Evolutionary conservation across 1,140 invertebrate genomes (phyloP), one percentile per base, ranked within the genome.

Genomic region (Zophobas atratus): DNA sequence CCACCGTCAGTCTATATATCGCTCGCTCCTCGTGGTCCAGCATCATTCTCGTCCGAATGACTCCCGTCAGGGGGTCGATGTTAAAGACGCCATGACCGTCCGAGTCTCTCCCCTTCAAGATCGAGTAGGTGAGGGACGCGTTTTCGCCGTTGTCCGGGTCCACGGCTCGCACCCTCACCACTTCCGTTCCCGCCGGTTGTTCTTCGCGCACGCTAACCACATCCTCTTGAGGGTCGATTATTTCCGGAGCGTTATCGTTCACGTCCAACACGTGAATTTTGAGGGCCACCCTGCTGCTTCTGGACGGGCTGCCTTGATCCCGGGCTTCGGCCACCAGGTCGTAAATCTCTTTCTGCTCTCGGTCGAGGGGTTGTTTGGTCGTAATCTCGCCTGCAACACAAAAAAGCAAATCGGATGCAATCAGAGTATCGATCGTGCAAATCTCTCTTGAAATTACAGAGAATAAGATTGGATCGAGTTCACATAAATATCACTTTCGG

Each of bases 11-110:
- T 48, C 92, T 89, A 88, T 98, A 99, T 75, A 96, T 92, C 70
- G 93, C 93, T 81, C 93, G 92, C 84, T 96, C 95, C 86, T 98
- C 97, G 84, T 97, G 96, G 88, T 98, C 96, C 71, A 99, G 88
- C 51, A 95, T 92, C 81, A 92, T 92, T 83, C 92, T 93, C 36
- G 97, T 98, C 85, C 93, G 92, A 75, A 99, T 95, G 81, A 96
- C 90, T 38, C 98, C 98, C 36, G 93, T 94, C 56, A 91, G 90
- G 6, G 94, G 90, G 87, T 98, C 94, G 80, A 98, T 95, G 76
- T 91, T 92, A 87, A 98, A 98, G 32, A 94, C 91, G 6, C 93
- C 92, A 83, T 92, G 92, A 34, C 94, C 95, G 83, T 97, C 95
- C 38, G 94, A 93, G 82, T 96, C 94, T 82, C 93, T 91, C 82